A percentile compares a stretch with the other conserved stretches of the same genome.
These are phyloP conservation scores for Dendroctonus valens DNA, from an alignment of 1,140 invertebrate species.

Conservation along the genomic window DNA sequence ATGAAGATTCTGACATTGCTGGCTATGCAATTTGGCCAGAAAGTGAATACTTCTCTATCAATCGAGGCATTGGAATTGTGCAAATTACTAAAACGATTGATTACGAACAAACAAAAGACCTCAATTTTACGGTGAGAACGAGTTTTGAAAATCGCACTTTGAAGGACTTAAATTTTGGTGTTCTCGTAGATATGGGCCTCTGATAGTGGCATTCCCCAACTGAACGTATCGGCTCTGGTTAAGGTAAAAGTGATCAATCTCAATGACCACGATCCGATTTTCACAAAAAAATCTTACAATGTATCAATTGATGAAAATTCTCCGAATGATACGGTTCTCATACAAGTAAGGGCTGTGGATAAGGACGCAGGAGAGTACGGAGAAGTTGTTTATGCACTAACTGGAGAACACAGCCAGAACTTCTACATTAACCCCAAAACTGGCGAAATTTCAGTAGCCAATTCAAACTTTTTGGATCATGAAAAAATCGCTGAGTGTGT, in stretches of 20 bases:
- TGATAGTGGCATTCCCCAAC: conserved; percentile 80
- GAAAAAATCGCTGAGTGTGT: conserved; percentile 70
- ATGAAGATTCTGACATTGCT: conserved; percentile 79
- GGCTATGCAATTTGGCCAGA: conserved; percentile 70
- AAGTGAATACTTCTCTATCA: conserved; percentile 74
- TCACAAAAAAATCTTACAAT: conserved; percentile 65
- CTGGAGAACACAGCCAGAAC: conserved; percentile 68
- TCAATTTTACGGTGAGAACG: conserved; percentile 65
- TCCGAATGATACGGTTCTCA: conserved; percentile 63
- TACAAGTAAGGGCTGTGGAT: conserved; percentile 62
- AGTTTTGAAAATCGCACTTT: background rate
- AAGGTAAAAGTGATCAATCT: conserved; percentile 77
- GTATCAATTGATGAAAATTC: conserved; percentile 74
- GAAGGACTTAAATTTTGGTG: background rate
- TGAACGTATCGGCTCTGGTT: conserved; percentile 66
- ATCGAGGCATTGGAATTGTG: conserved; percentile 77
- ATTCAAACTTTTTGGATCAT: conserved; percentile 73
- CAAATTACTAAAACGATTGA: conserved; percentile 76
- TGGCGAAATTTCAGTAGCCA: conserved; percentile 76
- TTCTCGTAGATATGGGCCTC: conserved; percentile 61
- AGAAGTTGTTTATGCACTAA: conserved; percentile 72
- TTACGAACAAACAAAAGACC: conserved; percentile 72
- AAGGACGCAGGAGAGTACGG: conserved; percentile 72
- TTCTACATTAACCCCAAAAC: conserved; percentile 70
- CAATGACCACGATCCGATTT: conserved; percentile 84